Evolutionary conservation across 2,888 invertebrate genomes (phyloP).

Genomic region (Seira musarum): DNA sequence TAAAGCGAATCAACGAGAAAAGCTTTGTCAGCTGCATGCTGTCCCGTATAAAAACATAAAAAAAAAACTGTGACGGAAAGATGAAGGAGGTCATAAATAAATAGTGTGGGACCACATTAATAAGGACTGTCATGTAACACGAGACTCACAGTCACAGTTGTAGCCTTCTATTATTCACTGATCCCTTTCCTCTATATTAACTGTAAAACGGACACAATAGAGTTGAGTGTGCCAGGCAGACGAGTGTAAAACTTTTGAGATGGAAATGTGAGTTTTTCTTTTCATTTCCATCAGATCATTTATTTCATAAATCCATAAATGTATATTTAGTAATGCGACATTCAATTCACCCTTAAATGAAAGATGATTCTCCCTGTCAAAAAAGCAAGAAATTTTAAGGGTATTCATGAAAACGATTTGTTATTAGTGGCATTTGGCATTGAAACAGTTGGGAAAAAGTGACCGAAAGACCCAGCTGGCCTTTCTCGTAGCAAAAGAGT

Average conservation of each 20-base stretch:
- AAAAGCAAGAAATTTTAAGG: conserved; percentile 30
- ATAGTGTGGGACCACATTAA: conserved; percentile 13
- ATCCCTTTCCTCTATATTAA: neutral
- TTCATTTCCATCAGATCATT: neutral
- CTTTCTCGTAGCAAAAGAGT: conserved; percentile 26
- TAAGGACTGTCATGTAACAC: conserved; percentile 17
- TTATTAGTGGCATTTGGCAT: conserved; percentile 44
- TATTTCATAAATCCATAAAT: conserved; percentile 19
- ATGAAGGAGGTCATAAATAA: too few species aligned
- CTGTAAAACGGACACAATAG: conserved; percentile 15
- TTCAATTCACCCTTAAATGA: conserved; percentile 26
- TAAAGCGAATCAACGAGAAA: neutral
- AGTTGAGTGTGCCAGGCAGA: conserved; percentile 35
- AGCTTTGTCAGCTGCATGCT: too few species aligned
- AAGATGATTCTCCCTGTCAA: conserved; percentile 48
- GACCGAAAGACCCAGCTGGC: conserved; percentile 53
- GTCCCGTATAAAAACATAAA: too few species aligned
- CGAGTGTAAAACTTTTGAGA: conserved; percentile 21
- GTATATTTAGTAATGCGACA: conserved; percentile 4
- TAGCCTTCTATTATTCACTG: neutral
- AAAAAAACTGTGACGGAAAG: too few species aligned
- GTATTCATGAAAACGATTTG: conserved; percentile 35
- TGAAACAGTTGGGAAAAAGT: conserved; percentile 20
- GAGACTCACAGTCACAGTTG: conserved; percentile 27
- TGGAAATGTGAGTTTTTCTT: neutral